Percentiles rank a stretch among this genome's conserved stretches.
These are phyloP conservation scores for Metridium senile DNA, from an alignment of 92 coral and sea anemone species.

Conservation along the genomic window DNA sequence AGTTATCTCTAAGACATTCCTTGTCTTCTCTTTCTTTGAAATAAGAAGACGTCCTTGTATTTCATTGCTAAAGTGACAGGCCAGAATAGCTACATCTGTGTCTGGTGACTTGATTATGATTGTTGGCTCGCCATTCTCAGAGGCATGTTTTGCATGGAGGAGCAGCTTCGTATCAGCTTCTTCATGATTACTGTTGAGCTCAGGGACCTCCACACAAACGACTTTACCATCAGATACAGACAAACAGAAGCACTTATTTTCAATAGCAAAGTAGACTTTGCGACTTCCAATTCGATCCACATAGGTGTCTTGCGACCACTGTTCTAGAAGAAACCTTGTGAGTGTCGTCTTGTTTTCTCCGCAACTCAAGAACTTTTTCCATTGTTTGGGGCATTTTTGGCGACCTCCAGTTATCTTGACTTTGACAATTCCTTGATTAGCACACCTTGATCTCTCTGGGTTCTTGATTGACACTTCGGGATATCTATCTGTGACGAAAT, in stretches of 20 bases:
- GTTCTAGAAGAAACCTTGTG: conserved; percentile 28
- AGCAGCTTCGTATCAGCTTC: conserved; percentile 47
- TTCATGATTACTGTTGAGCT: conserved; percentile 32
- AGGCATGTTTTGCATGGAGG: conserved; percentile 62
- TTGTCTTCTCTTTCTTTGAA: conserved; percentile 16
- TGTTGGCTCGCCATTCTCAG: conserved; percentile 44
- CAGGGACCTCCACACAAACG: conserved; percentile 34
- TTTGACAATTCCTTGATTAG: conserved; percentile 36
- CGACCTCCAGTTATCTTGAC: conserved; percentile 53
- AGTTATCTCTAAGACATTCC: conserved; percentile 26
- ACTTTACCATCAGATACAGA: conserved; percentile 43
- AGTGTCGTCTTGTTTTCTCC: conserved; percentile 40
- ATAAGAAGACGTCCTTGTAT: conserved; percentile 33
- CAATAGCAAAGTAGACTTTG: conserved; percentile 42
- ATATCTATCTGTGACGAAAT: conserved; percentile 61
- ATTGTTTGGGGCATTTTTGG: conserved; percentile 58
- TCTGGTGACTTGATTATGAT: conserved; percentile 45
- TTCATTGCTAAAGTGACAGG: conserved; percentile 33
- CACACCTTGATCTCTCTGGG: conserved; percentile 43
- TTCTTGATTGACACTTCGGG: conserved; percentile 55
- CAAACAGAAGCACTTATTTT: conserved; percentile 39
- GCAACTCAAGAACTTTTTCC: conserved; percentile 46
- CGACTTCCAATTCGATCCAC: conserved; percentile 37
- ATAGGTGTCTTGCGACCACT: conserved; percentile 43
- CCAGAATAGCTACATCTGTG: conserved; percentile 48